Evolutionary conservation across 2,113 vertebrate genomes (phyloP), one percentile per base, ranked within the genome.

Genomic region (Vidua macroura): DNA sequence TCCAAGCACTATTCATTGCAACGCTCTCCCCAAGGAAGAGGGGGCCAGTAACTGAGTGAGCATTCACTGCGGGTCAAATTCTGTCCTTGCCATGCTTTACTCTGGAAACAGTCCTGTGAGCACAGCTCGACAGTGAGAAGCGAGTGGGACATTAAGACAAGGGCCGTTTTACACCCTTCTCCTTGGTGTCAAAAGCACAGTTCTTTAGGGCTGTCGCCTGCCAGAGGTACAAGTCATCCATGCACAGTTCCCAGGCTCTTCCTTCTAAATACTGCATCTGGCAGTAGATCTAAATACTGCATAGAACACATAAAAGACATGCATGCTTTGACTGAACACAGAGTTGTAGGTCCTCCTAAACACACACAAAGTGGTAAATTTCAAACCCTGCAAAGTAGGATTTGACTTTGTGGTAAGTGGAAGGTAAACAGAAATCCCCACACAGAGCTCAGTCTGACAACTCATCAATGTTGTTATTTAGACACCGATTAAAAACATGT

Each of bases 291-390:
- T 5, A 59, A 55, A 22, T 14, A 44, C 5, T 77, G 48, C 5
- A 14, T 2, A 13, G 18, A 41, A 53, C 2, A 25, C 1, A 0
- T 7, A 56, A 44, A 72, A 81, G 41, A 33, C 0, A 0, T 14
- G 15, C 13, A 0, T 13, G 35, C 48, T 64, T 35, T 69, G 19
- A 44, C 41, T 21, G 37, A 86, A 51, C 51, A 13, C 3, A 22
- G 3, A 46, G 18, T 7, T 52, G 22, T 6, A 31, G 13, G 21
- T 53, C 28, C 30, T 64, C 30, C 8, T 59, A 28, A 80, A 53
- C n/a, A 44, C 28, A 46, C 4, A 28, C 3, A 35, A 49, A 64
- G 16, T 5, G 7, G 51, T 43, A 10, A 59, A 70, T 83, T 86
- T 83, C 48, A 77, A 86, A 49, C 43, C 21, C 18, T 43, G 35